Evolutionary conservation across 2,797 vertebrate species (phyloP), one percentile per base, ranked within the genome.

Genomic region (Macropodus opercularis): DNA sequence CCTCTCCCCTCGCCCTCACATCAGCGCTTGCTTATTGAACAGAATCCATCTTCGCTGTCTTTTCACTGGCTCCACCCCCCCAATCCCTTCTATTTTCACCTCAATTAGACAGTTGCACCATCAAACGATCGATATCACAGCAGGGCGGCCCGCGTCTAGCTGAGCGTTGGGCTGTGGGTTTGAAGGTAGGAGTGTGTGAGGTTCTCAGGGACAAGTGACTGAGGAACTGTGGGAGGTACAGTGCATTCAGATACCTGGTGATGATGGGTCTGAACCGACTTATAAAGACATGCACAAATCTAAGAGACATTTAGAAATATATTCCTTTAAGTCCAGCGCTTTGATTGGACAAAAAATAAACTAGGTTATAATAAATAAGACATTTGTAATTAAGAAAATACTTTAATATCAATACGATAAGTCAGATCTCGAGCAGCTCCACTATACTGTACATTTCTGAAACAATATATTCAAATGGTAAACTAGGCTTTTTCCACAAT

Each of bases 331-430:
- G 75, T 77, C 79, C 75, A 78, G 63, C 55, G 57, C 70, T 69
- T 72, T 42, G 39, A 78, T 64, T 41, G 79, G 84, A 77, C 77
- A 42, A 68, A 79, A 73, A 86, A 71, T 78, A 79, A 87, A 79
- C 81, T 81, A 59, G 53, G 71, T 78, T 84, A 79, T 68, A 89
- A 87, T 86, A 83, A 89, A 84, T 91, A 89, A 69, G 79, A 88
- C 89, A 80, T 85, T 63, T 81, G 74, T 50, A 63, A 55, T 84
- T 86, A 90, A 84, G 85, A 89, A 89, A 91, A 90, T 90, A 89
- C 64, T 90, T 90, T 78, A 66, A 82, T 80, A 79, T 84, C 57
- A 80, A 72, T 81, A 75, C 65, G 35, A 85, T 86, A 78, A 83
- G 81, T 86, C 76, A 63, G 58, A 80, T 85, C 72, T 85, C 43